These are phyloP conservation scores for Camponotus pennsylvanicus DNA, from an alignment of 1,140 invertebrate species.

Conservation along the genomic window DNA sequence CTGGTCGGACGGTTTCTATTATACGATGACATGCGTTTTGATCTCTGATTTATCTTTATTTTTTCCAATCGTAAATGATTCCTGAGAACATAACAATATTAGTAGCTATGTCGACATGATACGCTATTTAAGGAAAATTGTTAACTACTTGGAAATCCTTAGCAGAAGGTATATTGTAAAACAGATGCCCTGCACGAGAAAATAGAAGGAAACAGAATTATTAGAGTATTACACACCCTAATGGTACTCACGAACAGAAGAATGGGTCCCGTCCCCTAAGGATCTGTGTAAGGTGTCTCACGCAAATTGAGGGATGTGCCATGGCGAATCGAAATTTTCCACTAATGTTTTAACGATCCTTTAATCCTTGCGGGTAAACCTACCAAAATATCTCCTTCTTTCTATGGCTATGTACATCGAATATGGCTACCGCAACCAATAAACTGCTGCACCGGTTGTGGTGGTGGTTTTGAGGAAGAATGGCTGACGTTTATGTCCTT, in stretches of 20 bases:
- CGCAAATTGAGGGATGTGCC: not conserved
- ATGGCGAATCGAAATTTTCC: constrained; percentile 17
- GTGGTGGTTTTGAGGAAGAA: constrained; percentile 56
- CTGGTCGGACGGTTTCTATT: constrained; percentile 38
- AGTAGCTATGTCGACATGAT: constrained; percentile 47
- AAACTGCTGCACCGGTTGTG: constrained; percentile 35
- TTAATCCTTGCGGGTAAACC: not conserved
- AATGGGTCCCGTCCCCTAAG: not conserved
- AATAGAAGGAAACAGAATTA: constrained; percentile 37
- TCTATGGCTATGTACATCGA: constrained; percentile 3
- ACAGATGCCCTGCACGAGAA: constrained; percentile 51
- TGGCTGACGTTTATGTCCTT: constrained; percentile 66
- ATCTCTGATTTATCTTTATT: constrained; percentile 28
- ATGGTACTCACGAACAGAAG: constrained; percentile 7
- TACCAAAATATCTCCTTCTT: not conserved
- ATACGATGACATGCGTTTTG: constrained; percentile 63
- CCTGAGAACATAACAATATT: constrained; percentile 12
- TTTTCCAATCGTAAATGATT: not conserved
- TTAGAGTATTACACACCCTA: constrained; percentile 24
- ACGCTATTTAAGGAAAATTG: constrained; percentile 72
- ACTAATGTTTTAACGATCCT: not conserved
- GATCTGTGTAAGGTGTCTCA: not conserved
- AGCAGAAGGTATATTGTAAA: constrained; percentile 46
- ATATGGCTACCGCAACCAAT: constrained; percentile 29
- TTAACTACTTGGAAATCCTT: constrained; percentile 60